A percentile compares a stretch with the other conserved stretches of the same genome.
These are phyloP conservation scores for Diploscapter pachys DNA, from an alignment of 1,140 invertebrate species.

Conservation along the genomic window DNA sequence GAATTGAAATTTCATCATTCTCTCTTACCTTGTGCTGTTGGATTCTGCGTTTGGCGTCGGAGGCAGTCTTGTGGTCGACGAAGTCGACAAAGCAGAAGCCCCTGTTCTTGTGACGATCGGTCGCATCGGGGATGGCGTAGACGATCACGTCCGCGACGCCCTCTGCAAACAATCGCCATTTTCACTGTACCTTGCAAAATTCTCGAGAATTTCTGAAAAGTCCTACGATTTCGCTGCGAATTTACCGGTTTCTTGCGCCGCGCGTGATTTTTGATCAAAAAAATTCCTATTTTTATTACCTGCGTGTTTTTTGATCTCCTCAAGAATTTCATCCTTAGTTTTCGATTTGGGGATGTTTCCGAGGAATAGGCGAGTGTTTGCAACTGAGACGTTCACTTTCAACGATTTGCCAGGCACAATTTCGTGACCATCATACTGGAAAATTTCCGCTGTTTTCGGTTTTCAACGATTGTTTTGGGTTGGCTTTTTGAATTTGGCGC, in stretches of 20 bases:
- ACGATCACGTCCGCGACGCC: constrained; percentile 96
- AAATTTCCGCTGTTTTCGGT: constrained; percentile 24
- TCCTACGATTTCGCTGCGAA: background rate
- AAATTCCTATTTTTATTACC: constrained; percentile 64
- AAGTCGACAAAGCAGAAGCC: constrained; percentile 99
- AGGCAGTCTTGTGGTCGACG: constrained; percentile 96
- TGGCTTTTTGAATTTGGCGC: too few species aligned
- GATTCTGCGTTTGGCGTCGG: constrained; percentile 88
- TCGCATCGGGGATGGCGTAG: constrained; percentile 95
- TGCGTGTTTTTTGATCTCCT: constrained; percentile 98
- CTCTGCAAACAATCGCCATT: constrained; percentile 67
- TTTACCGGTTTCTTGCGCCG: background rate
- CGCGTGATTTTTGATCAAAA: too few species aligned
- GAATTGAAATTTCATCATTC: background rate
- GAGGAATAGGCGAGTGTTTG: constrained; percentile 99
- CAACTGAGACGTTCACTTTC: constrained; percentile 99
- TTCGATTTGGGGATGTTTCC: constrained; percentile 99
- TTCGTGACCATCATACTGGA: constrained; percentile 99
- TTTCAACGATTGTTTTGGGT: background rate
- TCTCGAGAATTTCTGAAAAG: background rate
- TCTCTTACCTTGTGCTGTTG: constrained; percentile 64
- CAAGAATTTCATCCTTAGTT: constrained; percentile 97
- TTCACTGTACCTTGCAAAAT: background rate
- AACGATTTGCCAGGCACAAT: constrained; percentile 98
- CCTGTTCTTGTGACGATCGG: constrained; percentile 88